Base-by-base conservation (phyloP, 2,113 vertebrate genomes). In the Paramormyrops kingsleyae region DNA sequence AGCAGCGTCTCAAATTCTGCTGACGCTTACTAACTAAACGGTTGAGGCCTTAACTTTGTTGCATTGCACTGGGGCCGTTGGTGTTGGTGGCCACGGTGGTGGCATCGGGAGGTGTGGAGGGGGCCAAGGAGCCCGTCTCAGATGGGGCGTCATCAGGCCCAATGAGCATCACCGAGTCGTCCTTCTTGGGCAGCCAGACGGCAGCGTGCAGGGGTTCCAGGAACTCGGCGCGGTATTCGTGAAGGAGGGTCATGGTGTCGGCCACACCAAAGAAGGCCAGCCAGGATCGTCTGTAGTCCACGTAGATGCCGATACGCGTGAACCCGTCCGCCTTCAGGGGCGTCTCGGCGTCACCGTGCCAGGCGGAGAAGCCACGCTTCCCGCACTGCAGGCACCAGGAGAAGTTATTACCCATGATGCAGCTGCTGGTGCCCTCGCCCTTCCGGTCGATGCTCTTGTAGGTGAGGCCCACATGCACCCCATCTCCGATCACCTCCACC, bases 131-230 rank as follows among this genome's bases (percentile, higher is more conserved):
- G 13, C 92, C 94, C 62, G 93, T 93, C 0, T 93, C 88, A 0
- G 91, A 91, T 2, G 95, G 47, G 0, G 93, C 74, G 2, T 95
- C 94, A 0, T 94, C 96, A 0, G 95, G 95, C 0, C 90, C 86
- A 90, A 95, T 95, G 91, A 97, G 53, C 42, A 92, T 27, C 0
- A 97, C 92, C 0, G 93, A 5, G 0, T 95, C 97, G 91, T 97
- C 97, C 91, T 97, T 97, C 93, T 97, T 97, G 9, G 97, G 94
- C 77, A 98, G 93, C 96, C 96, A 97, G 93, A 97, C 96, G 0
- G 95, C 95, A 0, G 95, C 94, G 46, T 96, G 97, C 0, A 97
- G 93, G 0, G 95, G 95, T 91, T 98, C 96, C 4, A 92, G 92
- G 93, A 97, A 97, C 74, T 96, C 94, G 0, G 94, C 93, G 44